Evolutionary conservation across 2,888 invertebrate species (phyloP), one percentile per base, ranked within the genome.

Genomic region (Cephus spinipes): DNA sequence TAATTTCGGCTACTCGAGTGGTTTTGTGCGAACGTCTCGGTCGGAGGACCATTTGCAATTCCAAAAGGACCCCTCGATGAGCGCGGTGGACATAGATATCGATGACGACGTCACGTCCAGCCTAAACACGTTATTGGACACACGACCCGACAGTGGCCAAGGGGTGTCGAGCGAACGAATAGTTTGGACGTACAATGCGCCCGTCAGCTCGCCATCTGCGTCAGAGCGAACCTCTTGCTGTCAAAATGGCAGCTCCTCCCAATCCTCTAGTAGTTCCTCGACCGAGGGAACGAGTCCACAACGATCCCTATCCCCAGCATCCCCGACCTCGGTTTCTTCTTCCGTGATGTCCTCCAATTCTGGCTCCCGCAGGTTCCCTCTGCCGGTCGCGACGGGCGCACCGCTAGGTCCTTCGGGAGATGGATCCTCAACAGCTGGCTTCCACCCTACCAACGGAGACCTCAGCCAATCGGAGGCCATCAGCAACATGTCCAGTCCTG

Each of bases 81-180:
- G 96, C 88, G 95, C 97, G 81, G 97, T 97, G 83, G 96, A 96
- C 84, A 97, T 97, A 87, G 98, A 98, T 87, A 96, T 98, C 90
- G 98, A 97, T 91, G 98, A 98, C 92, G 97, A 97, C 91, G 95
- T 97, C 89, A 97, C 98, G 89, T 97, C 98, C 91, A 98, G 98
- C 82, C 93, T 98, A 81, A 98, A 98, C 92, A 97, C 97, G 81
- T 93, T 98, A 80, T 93, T 98, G 83, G 97, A 97, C 93, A 97
- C 96, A 75, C 93, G 95, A 85, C 93, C 93, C 79, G 94, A 94
- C 87, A 93, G 89, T 91, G 87, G 93, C 89, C 94, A 93, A 78
- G 94, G 93, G 88, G 92, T 93, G 76, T 89, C 90, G 68, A 92
- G 92, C 88, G 94, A 93, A 91, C 94, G 97, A 87, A 97, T 97